Evolutionary conservation across 2,888 invertebrate genomes (phyloP).

Genomic region (Antitype chi): DNA sequence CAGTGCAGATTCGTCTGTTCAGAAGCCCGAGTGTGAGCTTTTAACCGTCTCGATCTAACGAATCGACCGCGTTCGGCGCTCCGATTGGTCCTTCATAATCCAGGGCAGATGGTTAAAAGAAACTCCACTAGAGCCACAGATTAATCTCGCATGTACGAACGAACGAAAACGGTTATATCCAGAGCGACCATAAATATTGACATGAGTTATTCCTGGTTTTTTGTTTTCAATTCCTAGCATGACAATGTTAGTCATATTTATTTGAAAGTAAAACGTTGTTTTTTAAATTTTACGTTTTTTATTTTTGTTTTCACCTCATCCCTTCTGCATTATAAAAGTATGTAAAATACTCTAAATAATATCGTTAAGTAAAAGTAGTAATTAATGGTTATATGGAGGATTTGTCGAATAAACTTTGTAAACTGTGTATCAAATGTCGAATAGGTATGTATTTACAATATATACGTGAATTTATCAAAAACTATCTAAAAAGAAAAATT

Average conservation of each 20-base stretch:
- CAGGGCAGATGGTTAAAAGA: no score
- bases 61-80: no score
- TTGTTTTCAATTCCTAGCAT: constrained; percentile 57
- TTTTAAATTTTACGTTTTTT: constrained; percentile 76
- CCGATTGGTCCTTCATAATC: no score
- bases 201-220: constrained; percentile 42
- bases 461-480: not conserved
- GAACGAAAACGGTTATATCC: not conserved
- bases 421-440: constrained; percentile 31
- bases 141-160: not conserved
- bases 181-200: not conserved
- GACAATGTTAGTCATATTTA: constrained; percentile 78
- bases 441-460: not conserved
- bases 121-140: no score
- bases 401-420: constrained; percentile 7
- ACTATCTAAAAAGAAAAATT: not conserved
- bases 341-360: not conserved
- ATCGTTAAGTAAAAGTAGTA: constrained; percentile 24
- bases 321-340: constrained; percentile 32
- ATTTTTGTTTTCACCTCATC: constrained; percentile 58
- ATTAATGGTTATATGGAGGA: constrained; percentile 1
- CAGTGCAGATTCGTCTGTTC: not conserved
- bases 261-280: constrained; percentile 84
- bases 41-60: no score
- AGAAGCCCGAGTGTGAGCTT: no score